Conservation (phyloP, 2,888 invertebrate species). For the Cyclophora punctaria region DNA sequence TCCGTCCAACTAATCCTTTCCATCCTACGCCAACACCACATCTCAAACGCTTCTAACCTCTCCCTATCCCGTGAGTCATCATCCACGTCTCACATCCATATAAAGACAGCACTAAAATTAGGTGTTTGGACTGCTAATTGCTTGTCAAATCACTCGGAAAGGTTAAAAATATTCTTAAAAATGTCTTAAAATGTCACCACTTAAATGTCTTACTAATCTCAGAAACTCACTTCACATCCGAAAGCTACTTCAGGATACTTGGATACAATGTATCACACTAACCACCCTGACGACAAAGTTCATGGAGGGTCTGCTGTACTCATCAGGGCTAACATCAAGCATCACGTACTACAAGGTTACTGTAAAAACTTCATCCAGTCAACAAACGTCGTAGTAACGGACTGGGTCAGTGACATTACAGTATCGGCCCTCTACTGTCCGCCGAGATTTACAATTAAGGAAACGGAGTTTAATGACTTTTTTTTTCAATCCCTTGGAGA, state of each 20-base stretch:
- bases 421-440: conserved; percentile 9
- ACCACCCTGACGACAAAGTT: conserved; percentile 21
- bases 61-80: too few relatives aligned
- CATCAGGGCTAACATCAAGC: conserved; percentile 13
- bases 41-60: too few relatives aligned
- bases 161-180: conserved; percentile 7
- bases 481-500: conserved; percentile 1
- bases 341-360: conserved; percentile 3
- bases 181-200: too few relatives aligned
- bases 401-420: conserved; percentile 1
- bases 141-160: conserved; percentile 11
- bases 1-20: too few relatives aligned
- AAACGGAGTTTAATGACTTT: conserved; percentile 1
- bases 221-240: conserved; percentile 17
- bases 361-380: conserved; percentile 10
- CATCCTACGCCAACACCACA: too few relatives aligned
- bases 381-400: conserved; percentile 7
- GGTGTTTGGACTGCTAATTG: conserved; percentile 9
- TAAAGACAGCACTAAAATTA: too few relatives aligned
- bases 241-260: conserved; percentile 8
- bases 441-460: conserved; percentile 3
- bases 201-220: conserved; percentile 18
- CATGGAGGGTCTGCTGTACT: conserved; percentile 18
- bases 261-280: conserved; percentile 17
- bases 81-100: too few relatives aligned